These are phyloP conservation scores for Arctopsyche grandis DNA, from an alignment of 1,140 invertebrate species.

Conservation along the genomic window DNA sequence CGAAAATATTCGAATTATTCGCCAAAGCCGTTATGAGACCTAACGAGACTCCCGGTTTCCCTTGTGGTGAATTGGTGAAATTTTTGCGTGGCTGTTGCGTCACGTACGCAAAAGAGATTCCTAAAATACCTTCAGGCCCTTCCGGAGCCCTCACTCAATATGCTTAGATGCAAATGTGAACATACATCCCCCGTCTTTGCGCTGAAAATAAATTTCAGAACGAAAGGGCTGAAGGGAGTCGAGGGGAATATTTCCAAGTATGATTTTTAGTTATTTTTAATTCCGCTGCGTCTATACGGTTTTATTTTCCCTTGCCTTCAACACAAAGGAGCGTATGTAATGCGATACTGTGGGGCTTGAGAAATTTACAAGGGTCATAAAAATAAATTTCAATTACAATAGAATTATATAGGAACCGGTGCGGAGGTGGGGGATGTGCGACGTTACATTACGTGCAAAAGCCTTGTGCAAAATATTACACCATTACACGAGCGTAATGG, in stretches of 20 bases:
- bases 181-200: too few relatives aligned
- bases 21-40: too few relatives aligned
- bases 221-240: too few relatives aligned
- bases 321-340: too few relatives aligned
- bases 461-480: slow-evolving; percentile 1
- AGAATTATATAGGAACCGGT: not conserved
- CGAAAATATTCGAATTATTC: not conserved
- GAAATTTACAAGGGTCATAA: too few relatives aligned
- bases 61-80: not conserved
- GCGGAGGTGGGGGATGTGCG: not conserved
- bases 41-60: not conserved
- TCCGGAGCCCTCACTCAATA: not conserved
- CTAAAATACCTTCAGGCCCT: not conserved
- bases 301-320: too few relatives aligned
- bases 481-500: slow-evolving; percentile 10
- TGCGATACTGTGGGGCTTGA: too few relatives aligned
- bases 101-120: slow-evolving; percentile 1
- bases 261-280: not conserved
- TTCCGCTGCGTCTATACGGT: too few relatives aligned
- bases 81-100: not conserved
- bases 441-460: not conserved
- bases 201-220: too few relatives aligned
- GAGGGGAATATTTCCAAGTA: not conserved
- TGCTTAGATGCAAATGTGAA: not conserved
- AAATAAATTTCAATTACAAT: not conserved